phyloP scores from a whole-genome alignment of 2,113 vertebrate species.

The Neolamprologus cancellatus region DNA sequence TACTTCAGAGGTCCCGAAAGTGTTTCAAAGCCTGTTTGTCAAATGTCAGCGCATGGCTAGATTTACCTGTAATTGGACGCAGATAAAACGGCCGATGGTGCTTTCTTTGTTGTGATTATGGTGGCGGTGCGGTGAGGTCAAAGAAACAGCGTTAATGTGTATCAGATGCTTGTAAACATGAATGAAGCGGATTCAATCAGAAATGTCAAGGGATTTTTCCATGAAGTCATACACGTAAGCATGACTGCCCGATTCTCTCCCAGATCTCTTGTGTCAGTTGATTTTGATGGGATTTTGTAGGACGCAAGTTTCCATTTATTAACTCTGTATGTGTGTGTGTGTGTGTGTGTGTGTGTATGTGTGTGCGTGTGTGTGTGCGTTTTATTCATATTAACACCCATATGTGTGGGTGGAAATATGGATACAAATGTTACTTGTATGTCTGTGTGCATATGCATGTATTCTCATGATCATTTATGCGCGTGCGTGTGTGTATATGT shows the following conservation, averaged over 20 bases:
- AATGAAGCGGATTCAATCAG: neutral
- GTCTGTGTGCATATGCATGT: neutral
- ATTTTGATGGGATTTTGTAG: conserved; percentile 65
- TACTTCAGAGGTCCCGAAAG: neutral
- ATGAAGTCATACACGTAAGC: conserved; percentile 43
- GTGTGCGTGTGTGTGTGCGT: neutral
- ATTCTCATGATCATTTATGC: neutral
- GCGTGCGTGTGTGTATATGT: neutral
- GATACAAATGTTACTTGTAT: conserved; percentile 1
- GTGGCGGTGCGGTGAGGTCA: neutral
- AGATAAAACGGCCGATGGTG: neutral
- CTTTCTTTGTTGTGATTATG: neutral
- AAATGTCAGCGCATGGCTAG: neutral
- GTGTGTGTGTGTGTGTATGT: neutral
- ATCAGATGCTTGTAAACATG: neutral
- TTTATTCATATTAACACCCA: neutral
- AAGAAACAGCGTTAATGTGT: neutral
- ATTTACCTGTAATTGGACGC: neutral
- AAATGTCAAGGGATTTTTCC: conserved; percentile 50
- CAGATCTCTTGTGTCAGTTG: conserved; percentile 48
- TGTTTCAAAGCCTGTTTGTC: neutral
- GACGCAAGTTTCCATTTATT: conserved; percentile 51
- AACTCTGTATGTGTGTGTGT: conserved; percentile 52
- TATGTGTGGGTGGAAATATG: conserved; percentile 20
- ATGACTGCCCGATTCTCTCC: conserved; percentile 65